Conservation (phyloP, 2,888 invertebrate species). For the Gortyna flavago region DNA sequence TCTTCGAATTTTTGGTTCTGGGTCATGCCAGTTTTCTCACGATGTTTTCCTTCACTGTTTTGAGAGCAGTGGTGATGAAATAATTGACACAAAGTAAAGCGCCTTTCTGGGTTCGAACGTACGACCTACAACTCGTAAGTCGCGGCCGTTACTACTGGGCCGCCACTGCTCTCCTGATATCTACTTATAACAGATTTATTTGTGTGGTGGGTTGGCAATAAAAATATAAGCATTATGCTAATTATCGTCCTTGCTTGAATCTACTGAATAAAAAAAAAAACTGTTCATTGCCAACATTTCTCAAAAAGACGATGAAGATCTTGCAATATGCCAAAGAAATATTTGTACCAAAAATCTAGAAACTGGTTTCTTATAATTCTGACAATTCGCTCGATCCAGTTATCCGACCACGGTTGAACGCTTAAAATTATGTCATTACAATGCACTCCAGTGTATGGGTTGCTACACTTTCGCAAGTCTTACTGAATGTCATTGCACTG, state of each 20-base stretch:
- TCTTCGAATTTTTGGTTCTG: too few species aligned
- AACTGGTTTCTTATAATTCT: neutral
- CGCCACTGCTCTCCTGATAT: too few species aligned
- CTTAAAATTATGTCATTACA: constrained; percentile 32
- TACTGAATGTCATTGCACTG: constrained; percentile 55
- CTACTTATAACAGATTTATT: too few species aligned
- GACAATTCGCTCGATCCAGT: neutral
- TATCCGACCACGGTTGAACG: constrained; percentile 18
- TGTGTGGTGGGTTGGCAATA: neutral
- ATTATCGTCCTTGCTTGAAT: neutral
- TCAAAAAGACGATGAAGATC: neutral
- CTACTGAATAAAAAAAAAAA: neutral
- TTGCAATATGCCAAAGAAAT: neutral
- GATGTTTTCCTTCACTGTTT: too few species aligned
- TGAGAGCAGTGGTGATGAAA: too few species aligned
- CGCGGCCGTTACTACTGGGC: too few species aligned
- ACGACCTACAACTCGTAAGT: too few species aligned
- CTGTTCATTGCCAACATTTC: neutral
- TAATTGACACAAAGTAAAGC: too few species aligned
- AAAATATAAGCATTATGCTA: neutral
- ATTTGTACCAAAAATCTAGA: neutral
- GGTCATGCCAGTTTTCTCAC: too few species aligned
- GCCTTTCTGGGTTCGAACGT: too few species aligned
- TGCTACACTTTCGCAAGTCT: constrained; percentile 32
- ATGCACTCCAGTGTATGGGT: constrained; percentile 35